These are phyloP conservation scores for Monopis laevigella DNA, from an alignment of 2,888 invertebrate species.

Conservation along the genomic window DNA sequence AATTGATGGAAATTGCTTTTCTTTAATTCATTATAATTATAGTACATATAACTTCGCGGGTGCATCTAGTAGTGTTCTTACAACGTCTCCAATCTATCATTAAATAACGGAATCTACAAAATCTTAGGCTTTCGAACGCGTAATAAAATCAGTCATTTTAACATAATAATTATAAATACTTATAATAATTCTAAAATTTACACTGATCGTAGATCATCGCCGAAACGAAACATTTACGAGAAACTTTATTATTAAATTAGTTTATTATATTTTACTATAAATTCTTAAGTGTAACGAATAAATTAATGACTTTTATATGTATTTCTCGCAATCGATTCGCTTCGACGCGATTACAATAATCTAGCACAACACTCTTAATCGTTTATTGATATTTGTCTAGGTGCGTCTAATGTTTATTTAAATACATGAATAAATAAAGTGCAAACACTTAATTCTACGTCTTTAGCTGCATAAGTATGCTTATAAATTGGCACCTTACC, in stretches of 20 bases:
- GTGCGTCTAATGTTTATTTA: conserved; percentile 66
- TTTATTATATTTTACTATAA: conserved; percentile 57
- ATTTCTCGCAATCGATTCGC: conserved; percentile 47
- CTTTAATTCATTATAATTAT: too few species aligned
- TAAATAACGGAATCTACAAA: conserved; percentile 56
- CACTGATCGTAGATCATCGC: conserved; percentile 59
- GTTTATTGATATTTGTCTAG: conserved; percentile 67
- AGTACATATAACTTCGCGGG: conserved; percentile 3
- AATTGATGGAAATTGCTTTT: background rate
- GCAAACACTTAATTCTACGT: conserved; percentile 69
- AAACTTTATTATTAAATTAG: conserved; percentile 44
- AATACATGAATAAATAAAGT: conserved; percentile 68
- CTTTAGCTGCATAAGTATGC: conserved; percentile 53
- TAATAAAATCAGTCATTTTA: conserved; percentile 68
- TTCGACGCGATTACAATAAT: conserved; percentile 55
- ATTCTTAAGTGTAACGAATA: conserved; percentile 62
- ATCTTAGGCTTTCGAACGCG: conserved; percentile 65
- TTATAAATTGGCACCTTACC: conserved; percentile 65
- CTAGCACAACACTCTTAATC: conserved; percentile 68
- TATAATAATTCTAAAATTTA: conserved; percentile 55
- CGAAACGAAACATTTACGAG: conserved; percentile 54
- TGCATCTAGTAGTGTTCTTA: conserved; percentile 7
- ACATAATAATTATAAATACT: conserved; percentile 34
- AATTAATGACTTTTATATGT: conserved; percentile 60
- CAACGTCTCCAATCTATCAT: conserved; percentile 11